These are phyloP conservation scores for Emys orbicularis DNA, from an alignment of 2,797 vertebrate species.

Conservation along the genomic window DNA sequence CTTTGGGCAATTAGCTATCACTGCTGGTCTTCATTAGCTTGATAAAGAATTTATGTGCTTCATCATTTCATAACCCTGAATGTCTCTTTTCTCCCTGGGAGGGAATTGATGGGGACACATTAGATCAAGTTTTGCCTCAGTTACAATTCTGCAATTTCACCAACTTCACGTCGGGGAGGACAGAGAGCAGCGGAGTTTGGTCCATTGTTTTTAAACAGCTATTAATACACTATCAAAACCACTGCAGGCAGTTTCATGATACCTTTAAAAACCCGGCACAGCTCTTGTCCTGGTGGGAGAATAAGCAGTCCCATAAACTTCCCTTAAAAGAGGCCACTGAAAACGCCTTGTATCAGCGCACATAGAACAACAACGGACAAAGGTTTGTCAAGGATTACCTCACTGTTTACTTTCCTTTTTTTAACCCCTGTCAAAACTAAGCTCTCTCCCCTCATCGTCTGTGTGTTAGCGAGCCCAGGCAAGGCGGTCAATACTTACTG, in stretches of 20 bases:
- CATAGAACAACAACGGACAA: rapidly evolving
- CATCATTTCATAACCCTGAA: not conserved
- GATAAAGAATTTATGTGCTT: rapidly evolving
- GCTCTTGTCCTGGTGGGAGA: not conserved
- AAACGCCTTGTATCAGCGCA: rapidly evolving
- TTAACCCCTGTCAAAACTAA: not conserved
- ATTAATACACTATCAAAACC: not conserved
- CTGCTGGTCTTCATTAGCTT: not conserved
- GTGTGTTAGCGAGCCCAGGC: rapidly evolving
- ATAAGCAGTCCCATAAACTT: not conserved
- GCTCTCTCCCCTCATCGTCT: rapidly evolving
- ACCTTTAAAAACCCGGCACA: not conserved
- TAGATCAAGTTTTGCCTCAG: not conserved
- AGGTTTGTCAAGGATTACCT: rapidly evolving
- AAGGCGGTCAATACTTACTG: slow-evolving; percentile 83
- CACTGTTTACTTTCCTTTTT: no score
- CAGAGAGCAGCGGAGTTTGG: slow-evolving; percentile 10
- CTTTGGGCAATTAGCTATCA: not conserved
- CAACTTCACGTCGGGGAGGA: not conserved
- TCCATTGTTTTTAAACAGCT: not conserved
- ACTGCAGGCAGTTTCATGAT: not conserved
- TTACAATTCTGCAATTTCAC: slow-evolving; percentile 40
- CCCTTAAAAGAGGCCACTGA: not conserved
- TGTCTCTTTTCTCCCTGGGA: not conserved
- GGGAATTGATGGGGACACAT: slow-evolving; percentile 35